These are phyloP conservation scores for Philotrypesis tridentata DNA, from an alignment of 1,140 invertebrate genomes.

Conservation along the genomic window DNA sequence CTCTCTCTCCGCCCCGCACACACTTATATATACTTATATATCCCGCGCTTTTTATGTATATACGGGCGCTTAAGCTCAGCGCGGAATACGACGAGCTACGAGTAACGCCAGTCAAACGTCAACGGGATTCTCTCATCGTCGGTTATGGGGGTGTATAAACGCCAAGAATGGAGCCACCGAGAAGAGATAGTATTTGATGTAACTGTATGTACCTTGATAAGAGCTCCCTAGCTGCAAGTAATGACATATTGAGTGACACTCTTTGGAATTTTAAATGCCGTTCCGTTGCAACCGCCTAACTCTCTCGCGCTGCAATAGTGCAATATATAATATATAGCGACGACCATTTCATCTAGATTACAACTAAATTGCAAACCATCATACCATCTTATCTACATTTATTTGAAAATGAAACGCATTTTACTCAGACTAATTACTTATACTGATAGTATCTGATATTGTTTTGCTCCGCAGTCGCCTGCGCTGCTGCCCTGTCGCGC, in stretches of 20 bases:
- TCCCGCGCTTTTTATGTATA: conserved; percentile 6
- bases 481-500: too few relatives aligned
- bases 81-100: not conserved
- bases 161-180: not conserved
- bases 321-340: too few relatives aligned
- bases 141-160: not conserved
- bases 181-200: not conserved
- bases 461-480: too few relatives aligned
- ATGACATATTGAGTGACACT: not conserved
- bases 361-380: not conserved
- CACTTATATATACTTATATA: not conserved
- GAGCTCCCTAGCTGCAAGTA: not conserved
- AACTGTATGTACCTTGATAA: not conserved
- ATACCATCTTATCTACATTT: not conserved
- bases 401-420: too few relatives aligned
- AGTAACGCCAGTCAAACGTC: conserved; percentile 21
- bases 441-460: too few relatives aligned
- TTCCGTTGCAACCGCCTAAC: not conserved
- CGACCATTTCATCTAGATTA: too few relatives aligned
- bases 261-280: not conserved
- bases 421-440: too few relatives aligned
- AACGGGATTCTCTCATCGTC: not conserved
- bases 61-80: not conserved
- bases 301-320: not conserved
- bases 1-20: not conserved